Evolutionary conservation across 2,113 vertebrate species (phyloP).

Genomic region (Muntiacus muntjak): DNA sequence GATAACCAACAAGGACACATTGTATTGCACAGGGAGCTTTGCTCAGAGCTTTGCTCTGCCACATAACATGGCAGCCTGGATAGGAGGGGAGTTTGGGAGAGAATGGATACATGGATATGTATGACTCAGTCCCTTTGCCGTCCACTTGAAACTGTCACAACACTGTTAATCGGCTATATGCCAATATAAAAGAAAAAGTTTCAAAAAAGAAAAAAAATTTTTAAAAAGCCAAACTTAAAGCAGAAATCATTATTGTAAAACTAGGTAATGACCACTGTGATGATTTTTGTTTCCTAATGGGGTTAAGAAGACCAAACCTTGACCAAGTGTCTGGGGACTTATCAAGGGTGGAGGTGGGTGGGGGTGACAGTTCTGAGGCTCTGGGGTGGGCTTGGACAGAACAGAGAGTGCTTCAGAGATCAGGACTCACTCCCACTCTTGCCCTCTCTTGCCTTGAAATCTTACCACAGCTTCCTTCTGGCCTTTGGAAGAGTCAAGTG

Average conservation of each 20-base stretch:
- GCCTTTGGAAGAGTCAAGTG: neutral
- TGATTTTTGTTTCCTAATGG: neutral
- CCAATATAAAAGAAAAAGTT: neutral
- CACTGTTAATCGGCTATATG: neutral
- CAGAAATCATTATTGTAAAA: neutral
- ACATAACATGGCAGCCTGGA: neutral
- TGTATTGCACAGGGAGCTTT: neutral
- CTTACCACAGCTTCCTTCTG: neutral
- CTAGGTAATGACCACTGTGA: neutral
- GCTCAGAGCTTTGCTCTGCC: neutral
- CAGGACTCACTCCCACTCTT: fast-evolving
- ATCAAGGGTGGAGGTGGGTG: neutral
- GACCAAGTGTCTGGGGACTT: neutral
- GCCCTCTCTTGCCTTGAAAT: no score
- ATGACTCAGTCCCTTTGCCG: neutral
- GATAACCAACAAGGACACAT: neutral
- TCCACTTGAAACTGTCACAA: neutral
- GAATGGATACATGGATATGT: neutral
- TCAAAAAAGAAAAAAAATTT: neutral
- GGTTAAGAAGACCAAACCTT: neutral
- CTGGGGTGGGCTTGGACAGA: neutral
- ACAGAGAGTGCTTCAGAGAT: fast-evolving
- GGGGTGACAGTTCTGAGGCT: neutral
- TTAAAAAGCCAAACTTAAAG: neutral
- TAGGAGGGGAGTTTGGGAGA: neutral